Base-by-base conservation (phyloP, 1,140 invertebrate species). In the Pectinophora gossypiella region DNA sequence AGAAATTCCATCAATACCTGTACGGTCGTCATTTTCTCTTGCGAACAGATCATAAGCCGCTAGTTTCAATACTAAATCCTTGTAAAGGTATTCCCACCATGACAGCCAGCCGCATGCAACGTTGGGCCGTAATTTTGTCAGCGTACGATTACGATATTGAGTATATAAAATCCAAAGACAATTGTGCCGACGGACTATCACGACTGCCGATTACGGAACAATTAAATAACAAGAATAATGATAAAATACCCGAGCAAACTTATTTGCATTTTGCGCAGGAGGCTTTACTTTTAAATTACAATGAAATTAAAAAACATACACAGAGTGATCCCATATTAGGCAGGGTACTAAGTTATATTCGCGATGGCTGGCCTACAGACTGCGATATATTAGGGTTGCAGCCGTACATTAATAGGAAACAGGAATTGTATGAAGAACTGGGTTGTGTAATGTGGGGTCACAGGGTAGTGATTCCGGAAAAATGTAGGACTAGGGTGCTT, bases 31-130 rank as follows among this genome's bases (percentile, higher is more conserved):
- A 69, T 19, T 88, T 90, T 47, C 61, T 56, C 2, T 60, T 89
- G 13, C 35, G 74, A 16, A 90, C 88, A 5, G 89, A 90, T 57
- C 85, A 90, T 54, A 68, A 85, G 53, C 79, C 88, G 3, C 54
- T 90, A 19, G 51, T 85, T 13, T 46, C 40, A 4, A 74, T 87
- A 43, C 83, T 85, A 22, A 64, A 72, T 6, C 36, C 64, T 43
- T 51, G 65, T n/a, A n/a, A n/a, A n/a, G n/a, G n/a, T n/a, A n/a
- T n/a, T n/a, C n/a, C n/a, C n/a, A n/a, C n/a, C n/a, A n/a, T n/a
- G n/a, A n/a, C n/a, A n/a, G n/a, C n/a, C n/a, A n/a, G n/a, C n/a
- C n/a, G n/a, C n/a, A n/a, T n/a, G n/a, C n/a, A n/a, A n/a, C n/a
- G n/a, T n/a, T n/a, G n/a, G n/a, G n/a, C n/a, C n/a, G n/a, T n/a